Percentiles rank a stretch among this genome's conserved stretches.
phyloP scores from a whole-genome alignment of 2,888 invertebrate species.

The Tetramorium bicarinatum region DNA sequence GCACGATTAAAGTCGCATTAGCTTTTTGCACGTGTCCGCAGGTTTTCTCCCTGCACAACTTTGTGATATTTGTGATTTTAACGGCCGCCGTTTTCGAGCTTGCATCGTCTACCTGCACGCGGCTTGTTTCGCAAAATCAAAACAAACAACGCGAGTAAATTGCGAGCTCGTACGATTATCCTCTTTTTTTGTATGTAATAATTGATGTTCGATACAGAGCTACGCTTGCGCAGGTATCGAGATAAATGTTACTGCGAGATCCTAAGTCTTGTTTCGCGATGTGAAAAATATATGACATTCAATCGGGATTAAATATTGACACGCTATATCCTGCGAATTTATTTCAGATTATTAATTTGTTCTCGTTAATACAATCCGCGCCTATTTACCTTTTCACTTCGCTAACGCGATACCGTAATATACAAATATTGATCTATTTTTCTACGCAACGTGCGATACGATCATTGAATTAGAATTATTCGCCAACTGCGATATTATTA shows the following conservation, averaged over 20 bases:
- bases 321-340: background rate
- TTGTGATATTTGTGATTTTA: slow-evolving; percentile 72
- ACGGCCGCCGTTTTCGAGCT: slow-evolving; percentile 48
- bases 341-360: background rate
- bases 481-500: background rate
- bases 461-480: slow-evolving; percentile 3
- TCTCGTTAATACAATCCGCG: background rate
- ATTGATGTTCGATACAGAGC: background rate
- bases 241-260: background rate
- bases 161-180: background rate
- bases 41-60: slow-evolving; percentile 47
- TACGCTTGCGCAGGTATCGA: background rate
- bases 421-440: slow-evolving; percentile 9
- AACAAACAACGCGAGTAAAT: background rate
- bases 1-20: slow-evolving; percentile 85
- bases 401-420: background rate
- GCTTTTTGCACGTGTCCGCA: slow-evolving; percentile 71
- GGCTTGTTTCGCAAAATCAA: slow-evolving; percentile 23
- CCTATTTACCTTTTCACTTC: background rate
- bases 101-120: slow-evolving; percentile 14
- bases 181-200: background rate
- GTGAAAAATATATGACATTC: background rate
- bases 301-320: background rate
- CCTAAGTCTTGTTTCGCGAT: background rate
- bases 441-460: background rate